These are phyloP conservation scores for Bostrychus sinensis DNA, from an alignment of 2,113 vertebrate genomes.

Conservation along the genomic window DNA sequence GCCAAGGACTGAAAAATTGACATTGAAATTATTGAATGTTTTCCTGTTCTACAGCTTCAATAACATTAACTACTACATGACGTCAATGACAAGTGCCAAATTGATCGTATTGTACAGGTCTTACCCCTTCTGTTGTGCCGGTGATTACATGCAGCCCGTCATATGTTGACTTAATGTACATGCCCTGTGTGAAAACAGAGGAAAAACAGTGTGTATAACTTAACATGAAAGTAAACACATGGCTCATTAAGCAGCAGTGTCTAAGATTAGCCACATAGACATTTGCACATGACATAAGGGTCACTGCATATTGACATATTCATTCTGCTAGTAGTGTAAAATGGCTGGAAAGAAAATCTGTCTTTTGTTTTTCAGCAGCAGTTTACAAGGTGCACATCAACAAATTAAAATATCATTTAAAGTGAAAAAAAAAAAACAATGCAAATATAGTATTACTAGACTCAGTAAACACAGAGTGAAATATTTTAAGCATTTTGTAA, in stretches of 20 bases:
- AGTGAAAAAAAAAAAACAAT: not conserved
- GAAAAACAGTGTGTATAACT: not conserved
- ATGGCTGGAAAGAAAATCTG: no score
- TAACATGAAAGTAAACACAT: not conserved
- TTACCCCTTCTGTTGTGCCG: conserved; percentile 94
- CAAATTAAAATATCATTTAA: no score
- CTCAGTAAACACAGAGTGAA: no score
- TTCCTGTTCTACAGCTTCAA: conserved; percentile 2
- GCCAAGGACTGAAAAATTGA: conserved; percentile 74
- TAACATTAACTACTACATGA: conserved; percentile 6
- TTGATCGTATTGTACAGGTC: conserved; percentile 37
- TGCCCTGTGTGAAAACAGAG: conserved; percentile 79
- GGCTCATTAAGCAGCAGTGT: conserved; percentile 14
- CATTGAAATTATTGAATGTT: conserved; percentile 23
- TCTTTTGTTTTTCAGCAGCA: conserved; percentile 12
- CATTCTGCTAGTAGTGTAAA: conserved; percentile 35
- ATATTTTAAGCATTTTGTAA: no score
- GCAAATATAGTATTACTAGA: no score
- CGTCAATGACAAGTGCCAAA: not conserved
- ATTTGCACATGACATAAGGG: conserved; percentile 16
- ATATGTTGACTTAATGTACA: conserved; percentile 97
- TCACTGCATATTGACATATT: conserved; percentile 16
- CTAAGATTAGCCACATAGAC: conserved; percentile 6
- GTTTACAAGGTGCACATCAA: not conserved
- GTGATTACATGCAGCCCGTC: conserved; percentile 94